phyloP scores from a whole-genome alignment of 2,888 invertebrate species.

The Aphodius granarius region DNA sequence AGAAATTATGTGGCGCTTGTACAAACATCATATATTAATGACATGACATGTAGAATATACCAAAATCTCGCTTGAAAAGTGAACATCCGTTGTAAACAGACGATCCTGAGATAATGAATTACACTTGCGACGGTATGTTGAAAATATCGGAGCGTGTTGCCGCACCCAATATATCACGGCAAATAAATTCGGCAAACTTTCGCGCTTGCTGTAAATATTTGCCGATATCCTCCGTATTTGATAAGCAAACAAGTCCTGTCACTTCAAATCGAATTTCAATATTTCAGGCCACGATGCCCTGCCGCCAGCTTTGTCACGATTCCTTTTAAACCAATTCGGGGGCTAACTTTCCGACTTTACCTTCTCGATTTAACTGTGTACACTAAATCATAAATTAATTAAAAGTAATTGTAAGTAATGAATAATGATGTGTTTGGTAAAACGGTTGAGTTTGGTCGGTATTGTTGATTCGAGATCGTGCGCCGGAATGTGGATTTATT shows the following conservation, averaged over 20 bases:
- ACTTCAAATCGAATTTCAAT: constrained; percentile 15
- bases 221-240: constrained; percentile 13
- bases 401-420: no score
- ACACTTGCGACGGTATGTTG: not conserved
- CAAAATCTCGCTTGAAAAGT: not conserved
- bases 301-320: not conserved
- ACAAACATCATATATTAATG: no score
- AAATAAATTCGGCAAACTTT: constrained; percentile 14
- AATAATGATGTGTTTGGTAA: no score
- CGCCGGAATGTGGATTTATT: not conserved
- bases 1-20: no score
- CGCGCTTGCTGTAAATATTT: constrained; percentile 10
- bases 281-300: not conserved
- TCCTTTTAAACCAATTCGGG: no score
- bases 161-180: constrained; percentile 2
- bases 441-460: no score
- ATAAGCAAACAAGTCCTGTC: constrained; percentile 14
- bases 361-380: no score
- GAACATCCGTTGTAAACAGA: not conserved
- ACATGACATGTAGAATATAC: no score
- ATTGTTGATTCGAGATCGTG: not conserved
- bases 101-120: not conserved
- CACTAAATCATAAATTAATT: no score
- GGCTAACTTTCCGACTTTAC: not conserved
- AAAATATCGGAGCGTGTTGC: not conserved